Evolutionary conservation across 2,113 vertebrate species (phyloP).

Genomic region (Caretta caretta): DNA sequence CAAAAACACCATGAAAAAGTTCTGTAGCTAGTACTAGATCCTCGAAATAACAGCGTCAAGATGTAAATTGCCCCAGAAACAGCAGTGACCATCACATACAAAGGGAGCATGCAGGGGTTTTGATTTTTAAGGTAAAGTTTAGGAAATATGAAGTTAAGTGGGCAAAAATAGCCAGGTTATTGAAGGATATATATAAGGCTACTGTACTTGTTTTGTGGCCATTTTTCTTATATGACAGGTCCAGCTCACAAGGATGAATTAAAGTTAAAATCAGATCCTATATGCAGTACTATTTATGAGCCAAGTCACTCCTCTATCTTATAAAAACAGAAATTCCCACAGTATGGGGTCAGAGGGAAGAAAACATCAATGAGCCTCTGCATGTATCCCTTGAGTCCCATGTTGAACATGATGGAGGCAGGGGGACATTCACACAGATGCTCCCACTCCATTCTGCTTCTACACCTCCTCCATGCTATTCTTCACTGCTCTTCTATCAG

Average conservation of each 20-base stretch:
- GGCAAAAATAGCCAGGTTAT: neutral
- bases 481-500: neutral
- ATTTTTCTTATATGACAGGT: neutral
- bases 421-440: neutral
- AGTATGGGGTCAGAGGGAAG: neutral
- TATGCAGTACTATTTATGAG: neutral
- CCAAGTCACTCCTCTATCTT: neutral
- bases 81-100: neutral
- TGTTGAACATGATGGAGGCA: neutral
- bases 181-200: neutral
- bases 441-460: no score
- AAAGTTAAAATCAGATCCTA: neutral
- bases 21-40: neutral
- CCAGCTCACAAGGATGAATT: neutral
- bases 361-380: neutral
- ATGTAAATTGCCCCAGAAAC: neutral
- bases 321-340: neutral
- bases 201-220: neutral
- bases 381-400: neutral
- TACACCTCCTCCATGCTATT: neutral
- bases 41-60: neutral
- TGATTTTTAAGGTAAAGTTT: neutral
- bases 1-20: neutral
- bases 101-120: fast-evolving
- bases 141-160: neutral